Conservation (phyloP, 2,797 vertebrate species). For the Brachymystax lenok region DNA sequence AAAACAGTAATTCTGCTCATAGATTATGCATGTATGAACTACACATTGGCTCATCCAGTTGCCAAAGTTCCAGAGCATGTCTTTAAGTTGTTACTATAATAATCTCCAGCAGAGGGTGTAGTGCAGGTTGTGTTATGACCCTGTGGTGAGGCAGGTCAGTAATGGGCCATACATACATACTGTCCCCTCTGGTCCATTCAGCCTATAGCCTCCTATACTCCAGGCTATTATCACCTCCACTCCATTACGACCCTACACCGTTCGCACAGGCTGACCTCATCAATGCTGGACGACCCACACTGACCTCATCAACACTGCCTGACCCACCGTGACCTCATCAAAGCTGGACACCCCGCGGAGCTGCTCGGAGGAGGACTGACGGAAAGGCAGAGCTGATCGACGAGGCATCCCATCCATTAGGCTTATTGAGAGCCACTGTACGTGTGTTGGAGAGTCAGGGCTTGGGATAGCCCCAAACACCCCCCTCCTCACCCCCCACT, state of each 20-base stretch:
- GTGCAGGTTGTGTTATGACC: not conserved
- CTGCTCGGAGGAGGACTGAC: conserved; percentile 49
- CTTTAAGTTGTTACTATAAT: not conserved
- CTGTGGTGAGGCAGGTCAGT: not conserved
- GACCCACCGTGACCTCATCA: conserved; percentile 81
- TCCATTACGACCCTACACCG: conserved; percentile 56
- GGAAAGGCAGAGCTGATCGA: not conserved
- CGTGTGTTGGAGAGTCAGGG: conserved; percentile 60
- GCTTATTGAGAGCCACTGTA: conserved; percentile 73
- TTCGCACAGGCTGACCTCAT: conserved; percentile 76
- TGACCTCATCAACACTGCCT: conserved; percentile 79
- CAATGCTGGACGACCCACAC: conserved; percentile 77
- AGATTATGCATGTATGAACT: too few species aligned
- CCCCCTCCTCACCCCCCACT: conserved; percentile 20
- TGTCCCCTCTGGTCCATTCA: not conserved
- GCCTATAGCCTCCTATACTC: conserved; percentile 25
- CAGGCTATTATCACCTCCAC: conserved; percentile 59
- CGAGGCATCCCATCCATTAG: conserved; percentile 69
- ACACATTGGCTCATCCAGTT: too few species aligned
- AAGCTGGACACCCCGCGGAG: conserved; percentile 72
- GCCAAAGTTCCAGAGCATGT: too few species aligned
- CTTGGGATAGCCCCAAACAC: conserved; percentile 63
- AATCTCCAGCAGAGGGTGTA: conserved; percentile 2
- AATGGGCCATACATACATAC: conserved; percentile 3
- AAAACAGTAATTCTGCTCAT: too few species aligned